These are phyloP conservation scores for Trilocha varians DNA, from an alignment of 2,888 invertebrate species.

Conservation along the genomic window DNA sequence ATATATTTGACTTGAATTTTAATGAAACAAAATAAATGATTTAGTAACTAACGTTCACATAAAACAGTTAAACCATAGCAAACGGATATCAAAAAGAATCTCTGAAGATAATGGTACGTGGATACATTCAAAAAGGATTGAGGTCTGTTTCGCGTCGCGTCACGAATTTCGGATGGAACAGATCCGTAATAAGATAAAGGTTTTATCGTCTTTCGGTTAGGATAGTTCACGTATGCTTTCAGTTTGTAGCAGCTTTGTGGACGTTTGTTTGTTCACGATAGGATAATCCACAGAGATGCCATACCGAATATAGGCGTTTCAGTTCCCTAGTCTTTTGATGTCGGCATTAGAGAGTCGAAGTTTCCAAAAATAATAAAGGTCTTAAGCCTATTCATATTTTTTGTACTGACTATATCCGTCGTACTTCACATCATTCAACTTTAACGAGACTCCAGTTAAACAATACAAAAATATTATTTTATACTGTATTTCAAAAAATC, in stretches of 20 bases:
- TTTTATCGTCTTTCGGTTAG: slow-evolving; percentile 67
- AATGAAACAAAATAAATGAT: too few species aligned
- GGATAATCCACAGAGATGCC: slow-evolving; percentile 59
- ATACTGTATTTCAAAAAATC: too few species aligned
- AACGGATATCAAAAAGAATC: neutral
- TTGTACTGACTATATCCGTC: too few species aligned
- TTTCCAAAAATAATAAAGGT: too few species aligned
- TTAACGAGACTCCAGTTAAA: too few species aligned
- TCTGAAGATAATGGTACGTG: neutral
- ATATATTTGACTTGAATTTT: too few species aligned
- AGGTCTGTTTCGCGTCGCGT: slow-evolving; percentile 21
- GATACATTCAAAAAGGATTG: neutral
- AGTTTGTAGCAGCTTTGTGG: slow-evolving; percentile 41
- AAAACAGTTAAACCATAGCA: too few species aligned
- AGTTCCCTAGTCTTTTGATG: slow-evolving; percentile 39
- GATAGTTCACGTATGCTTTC: slow-evolving; percentile 51
- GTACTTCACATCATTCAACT: too few species aligned
- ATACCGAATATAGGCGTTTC: slow-evolving; percentile 36
- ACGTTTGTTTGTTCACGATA: slow-evolving; percentile 53
- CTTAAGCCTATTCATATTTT: too few species aligned
- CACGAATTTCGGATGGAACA: slow-evolving; percentile 26
- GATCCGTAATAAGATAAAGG: slow-evolving; percentile 66
- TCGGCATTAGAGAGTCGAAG: slow-evolving; percentile 22
- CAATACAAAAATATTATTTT: too few species aligned
- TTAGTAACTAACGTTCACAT: too few species aligned